Evolutionary conservation across 2,888 invertebrate species (phyloP).

Genomic region (Muscina levida): DNA sequence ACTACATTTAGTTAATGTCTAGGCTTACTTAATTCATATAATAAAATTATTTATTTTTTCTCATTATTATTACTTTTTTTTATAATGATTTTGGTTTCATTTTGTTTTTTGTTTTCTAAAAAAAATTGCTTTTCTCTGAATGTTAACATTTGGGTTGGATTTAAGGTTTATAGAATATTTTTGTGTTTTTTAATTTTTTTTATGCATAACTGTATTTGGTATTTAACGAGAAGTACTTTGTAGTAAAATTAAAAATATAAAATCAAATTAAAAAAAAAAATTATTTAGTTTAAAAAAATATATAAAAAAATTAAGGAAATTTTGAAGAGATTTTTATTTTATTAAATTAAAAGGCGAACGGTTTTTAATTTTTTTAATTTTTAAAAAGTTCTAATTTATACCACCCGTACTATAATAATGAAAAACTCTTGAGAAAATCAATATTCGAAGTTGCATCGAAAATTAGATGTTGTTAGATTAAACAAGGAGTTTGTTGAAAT

Average conservation of each 20-base stretch:
- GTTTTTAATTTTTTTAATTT: no score
- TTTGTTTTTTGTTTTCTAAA: slow-evolving; percentile 48
- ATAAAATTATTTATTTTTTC: slow-evolving; percentile 48
- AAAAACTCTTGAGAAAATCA: no score
- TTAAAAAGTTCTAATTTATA: no score
- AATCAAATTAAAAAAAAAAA: background rate
- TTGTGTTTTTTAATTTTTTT: slow-evolving; percentile 20
- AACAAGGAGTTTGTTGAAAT: no score
- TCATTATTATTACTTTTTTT: slow-evolving; percentile 15
- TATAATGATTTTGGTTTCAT: slow-evolving; percentile 44
- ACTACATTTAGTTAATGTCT: slow-evolving; percentile 36
- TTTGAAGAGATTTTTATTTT: slow-evolving; percentile 21
- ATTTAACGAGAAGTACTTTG: slow-evolving; percentile 23
- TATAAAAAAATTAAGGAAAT: slow-evolving; percentile 17
- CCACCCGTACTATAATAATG: no score
- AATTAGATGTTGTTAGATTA: no score
- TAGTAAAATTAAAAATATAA: slow-evolving; percentile 1
- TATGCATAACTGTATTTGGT: slow-evolving; percentile 27
- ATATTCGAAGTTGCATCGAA: no score
- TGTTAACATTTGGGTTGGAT: slow-evolving; percentile 62
- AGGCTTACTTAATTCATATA: slow-evolving; percentile 10
- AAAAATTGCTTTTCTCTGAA: slow-evolving; percentile 55
- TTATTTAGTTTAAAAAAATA: no score
- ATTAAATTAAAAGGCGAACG: no score
- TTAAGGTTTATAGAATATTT: background rate